Evolutionary conservation across 2,797 vertebrate species (phyloP), one percentile per base, ranked within the genome.

Genomic region (Falco rusticolus): DNA sequence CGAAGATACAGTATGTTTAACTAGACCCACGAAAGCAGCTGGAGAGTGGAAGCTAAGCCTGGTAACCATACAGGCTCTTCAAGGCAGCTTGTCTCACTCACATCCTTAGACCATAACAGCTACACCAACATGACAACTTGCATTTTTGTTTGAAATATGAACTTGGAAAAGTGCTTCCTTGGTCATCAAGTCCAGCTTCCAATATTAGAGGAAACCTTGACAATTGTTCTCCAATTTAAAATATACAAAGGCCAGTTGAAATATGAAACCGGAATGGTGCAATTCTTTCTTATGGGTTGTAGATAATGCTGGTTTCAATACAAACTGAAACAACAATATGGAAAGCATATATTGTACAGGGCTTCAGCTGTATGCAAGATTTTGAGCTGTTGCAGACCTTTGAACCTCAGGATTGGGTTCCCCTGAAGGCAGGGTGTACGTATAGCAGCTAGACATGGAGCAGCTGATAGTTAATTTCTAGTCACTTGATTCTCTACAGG

Each of bases 391-490:
- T 37, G 21, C 2, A 43, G 41, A 10, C 5, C 24, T 47, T 14
- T 54, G 37, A 72, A 76, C 5, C 7, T 65, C 20, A 47, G 50
- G 17, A 19, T 47, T 19, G 25, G 13, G 17, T 85, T 54, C 20
- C 19, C 18, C 22, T 2, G 11, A 45, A 41, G 41, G 25, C n/a
- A 48, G 34, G 33, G 21, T 43, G 33, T 15, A 16, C 2, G 4
- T 20, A 2, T 13, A 3, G 1, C 3, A 3, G 12, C 16, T 57
- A 29, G 43, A 28, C 17, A 18, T 0, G 1, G 65, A 66, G 47
- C 14, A 37, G 28, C 10, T 41, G 33, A 24, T 25, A 25, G 7
- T 24, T 31, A 24, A 48, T 14, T 43, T 88, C 18, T 19, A 16
- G 45, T 37, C 17, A 10, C 48, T 72, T 15, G 1, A 0, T 43